These are phyloP conservation scores for Brachionus plicatilis DNA, from an alignment of 1,140 invertebrate genomes.

Conservation along the genomic window DNA sequence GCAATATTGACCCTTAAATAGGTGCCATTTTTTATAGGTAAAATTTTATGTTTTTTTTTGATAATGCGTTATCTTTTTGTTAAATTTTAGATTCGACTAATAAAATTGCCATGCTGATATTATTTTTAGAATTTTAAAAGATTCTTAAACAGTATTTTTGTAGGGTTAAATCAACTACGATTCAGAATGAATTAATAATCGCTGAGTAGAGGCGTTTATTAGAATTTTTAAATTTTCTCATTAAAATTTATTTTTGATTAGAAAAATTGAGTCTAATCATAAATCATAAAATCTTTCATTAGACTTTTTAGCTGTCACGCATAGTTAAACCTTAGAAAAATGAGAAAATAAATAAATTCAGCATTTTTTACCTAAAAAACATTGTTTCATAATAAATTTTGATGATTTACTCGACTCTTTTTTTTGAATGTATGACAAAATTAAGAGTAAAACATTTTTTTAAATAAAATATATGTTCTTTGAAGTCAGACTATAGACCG, in stretches of 20 bases:
- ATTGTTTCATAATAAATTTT: background rate
- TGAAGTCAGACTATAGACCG: too few species aligned
- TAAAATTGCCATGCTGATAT: too few species aligned
- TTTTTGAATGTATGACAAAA: too few species aligned
- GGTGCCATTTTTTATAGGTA: background rate
- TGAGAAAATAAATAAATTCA: background rate
- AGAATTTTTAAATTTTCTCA: background rate
- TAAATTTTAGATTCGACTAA: too few species aligned
- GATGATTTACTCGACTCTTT: too few species aligned
- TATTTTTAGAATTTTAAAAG: background rate
- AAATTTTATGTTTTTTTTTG: background rate
- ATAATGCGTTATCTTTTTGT: background rate
- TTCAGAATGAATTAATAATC: background rate
- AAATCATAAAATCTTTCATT: background rate
- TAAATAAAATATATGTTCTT: too few species aligned
- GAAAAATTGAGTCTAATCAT: background rate
- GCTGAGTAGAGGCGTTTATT: background rate
- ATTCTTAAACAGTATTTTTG: background rate
- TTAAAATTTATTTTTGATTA: background rate
- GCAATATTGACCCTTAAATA: background rate
- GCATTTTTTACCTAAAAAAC: background rate
- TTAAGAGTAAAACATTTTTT: too few species aligned
- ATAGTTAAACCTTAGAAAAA: background rate
- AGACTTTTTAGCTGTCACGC: background rate
- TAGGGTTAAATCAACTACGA: background rate